Conservation (phyloP, 2,113 vertebrate genomes). For the Ranitomeya variabilis region DNA sequence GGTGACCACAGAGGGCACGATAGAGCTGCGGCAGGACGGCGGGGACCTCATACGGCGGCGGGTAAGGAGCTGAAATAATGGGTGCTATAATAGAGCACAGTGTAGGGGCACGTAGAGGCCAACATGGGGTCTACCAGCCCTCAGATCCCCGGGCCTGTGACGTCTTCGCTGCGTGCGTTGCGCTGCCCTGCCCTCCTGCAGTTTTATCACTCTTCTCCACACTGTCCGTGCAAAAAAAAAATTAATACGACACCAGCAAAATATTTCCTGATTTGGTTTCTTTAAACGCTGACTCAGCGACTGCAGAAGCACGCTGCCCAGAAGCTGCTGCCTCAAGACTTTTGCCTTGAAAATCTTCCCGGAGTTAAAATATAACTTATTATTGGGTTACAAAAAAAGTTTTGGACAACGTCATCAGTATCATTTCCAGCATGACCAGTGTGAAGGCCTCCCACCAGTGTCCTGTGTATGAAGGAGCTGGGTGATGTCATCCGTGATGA, state of each 20-base stretch:
- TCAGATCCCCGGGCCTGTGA: no score
- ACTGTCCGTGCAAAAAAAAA: slow-evolving; percentile 15
- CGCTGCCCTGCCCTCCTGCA: not conserved
- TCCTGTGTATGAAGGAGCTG: no score
- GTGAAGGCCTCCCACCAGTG: no score
- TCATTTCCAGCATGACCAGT: no score
- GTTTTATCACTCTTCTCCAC: not conserved
- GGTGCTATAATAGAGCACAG: not conserved
- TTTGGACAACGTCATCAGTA: not conserved
- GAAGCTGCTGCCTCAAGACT: slow-evolving; percentile 7
- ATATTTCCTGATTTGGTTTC: slow-evolving; percentile 31
- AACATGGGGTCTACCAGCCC: not conserved
- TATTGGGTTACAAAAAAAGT: not conserved
- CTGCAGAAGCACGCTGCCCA: not conserved
- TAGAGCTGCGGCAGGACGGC: not conserved
- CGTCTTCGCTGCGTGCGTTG: no score
- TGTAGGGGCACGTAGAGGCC: not conserved
- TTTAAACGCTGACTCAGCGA: slow-evolving; percentile 18
- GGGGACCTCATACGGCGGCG: not conserved
- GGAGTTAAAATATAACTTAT: not conserved
- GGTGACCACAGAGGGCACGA: no score
- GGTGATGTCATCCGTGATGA: no score
- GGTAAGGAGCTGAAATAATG: not conserved
- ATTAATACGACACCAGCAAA: slow-evolving; percentile 35
- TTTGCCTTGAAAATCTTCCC: not conserved